phyloP scores from a whole-genome alignment of 1,140 invertebrate genomes.

The Mesaphorura yosii region DNA sequence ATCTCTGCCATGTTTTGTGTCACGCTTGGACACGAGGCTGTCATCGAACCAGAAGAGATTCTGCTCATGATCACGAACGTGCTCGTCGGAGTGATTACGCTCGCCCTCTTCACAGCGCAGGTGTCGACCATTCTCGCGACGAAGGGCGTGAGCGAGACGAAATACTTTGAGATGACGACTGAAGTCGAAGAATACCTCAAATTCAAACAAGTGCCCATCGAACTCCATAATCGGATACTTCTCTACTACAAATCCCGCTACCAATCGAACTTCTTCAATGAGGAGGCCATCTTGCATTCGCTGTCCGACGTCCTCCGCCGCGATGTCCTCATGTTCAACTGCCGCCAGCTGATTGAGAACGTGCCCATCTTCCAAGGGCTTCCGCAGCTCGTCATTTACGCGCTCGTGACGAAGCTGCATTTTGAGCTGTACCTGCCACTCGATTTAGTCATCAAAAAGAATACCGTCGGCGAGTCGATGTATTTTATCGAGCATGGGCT shows the following conservation, averaged over 20 bases:
- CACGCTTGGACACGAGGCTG: slow-evolving; percentile 5
- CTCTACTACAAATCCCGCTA: slow-evolving; percentile 20
- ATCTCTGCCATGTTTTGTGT: slow-evolving; percentile 13
- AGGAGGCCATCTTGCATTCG: slow-evolving; percentile 12
- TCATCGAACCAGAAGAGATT: slow-evolving; percentile 19
- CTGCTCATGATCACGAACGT: slow-evolving; percentile 14
- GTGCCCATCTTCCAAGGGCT: slow-evolving; percentile 21
- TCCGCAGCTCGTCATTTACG: slow-evolving; percentile 12
- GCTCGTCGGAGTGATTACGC: slow-evolving; percentile 9
- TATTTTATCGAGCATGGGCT: slow-evolving; percentile 27
- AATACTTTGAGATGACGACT: slow-evolving; percentile 20
- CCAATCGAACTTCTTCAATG: slow-evolving; percentile 21
- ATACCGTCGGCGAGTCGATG: slow-evolving; percentile 23
- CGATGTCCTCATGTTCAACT: slow-evolving; percentile 25
- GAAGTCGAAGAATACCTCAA: slow-evolving; percentile 24
- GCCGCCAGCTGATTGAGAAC: slow-evolving; percentile 16
- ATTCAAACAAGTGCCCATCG: slow-evolving; percentile 26
- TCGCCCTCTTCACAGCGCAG: slow-evolving; percentile 17
- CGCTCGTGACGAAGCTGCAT: slow-evolving; percentile 16
- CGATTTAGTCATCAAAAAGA: slow-evolving; percentile 19
- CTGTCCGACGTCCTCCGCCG: slow-evolving; percentile 16
- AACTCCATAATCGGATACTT: slow-evolving; percentile 17
- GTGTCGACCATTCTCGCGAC: slow-evolving; percentile 16
- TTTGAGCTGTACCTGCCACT: slow-evolving; percentile 27
- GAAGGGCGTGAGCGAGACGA: slow-evolving; percentile 14